Evolutionary conservation across 1,140 invertebrate species (phyloP).

Genomic region (Holotrichia oblita): DNA sequence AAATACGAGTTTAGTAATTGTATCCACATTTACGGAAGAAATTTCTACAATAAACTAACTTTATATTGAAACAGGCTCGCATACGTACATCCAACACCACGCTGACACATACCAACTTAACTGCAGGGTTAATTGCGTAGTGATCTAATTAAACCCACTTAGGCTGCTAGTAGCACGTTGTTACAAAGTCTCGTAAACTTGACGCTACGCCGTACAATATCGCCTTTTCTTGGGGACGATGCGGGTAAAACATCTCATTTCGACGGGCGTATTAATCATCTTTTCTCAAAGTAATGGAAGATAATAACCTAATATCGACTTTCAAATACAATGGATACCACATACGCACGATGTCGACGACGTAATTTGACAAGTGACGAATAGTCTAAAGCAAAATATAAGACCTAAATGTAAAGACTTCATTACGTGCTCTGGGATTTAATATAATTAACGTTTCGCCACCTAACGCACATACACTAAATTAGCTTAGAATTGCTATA

Average conservation of each 20-base stretch:
- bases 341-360: neutral
- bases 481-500: too few relatives aligned
- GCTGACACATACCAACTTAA: neutral
- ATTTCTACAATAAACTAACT: too few relatives aligned
- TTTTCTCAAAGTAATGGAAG: neutral
- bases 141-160: constrained; percentile 4
- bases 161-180: neutral
- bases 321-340: neutral
- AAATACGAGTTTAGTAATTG: too few relatives aligned
- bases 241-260: neutral
- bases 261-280: neutral
- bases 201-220: neutral
- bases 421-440: too few relatives aligned
- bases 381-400: too few relatives aligned
- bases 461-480: too few relatives aligned
- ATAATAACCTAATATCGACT: constrained; percentile 7
- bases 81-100: too few relatives aligned
- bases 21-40: too few relatives aligned
- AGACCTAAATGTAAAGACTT: too few relatives aligned
- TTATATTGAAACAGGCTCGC: too few relatives aligned
- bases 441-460: too few relatives aligned
- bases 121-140: constrained; percentile 9
- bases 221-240: neutral
- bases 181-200: neutral
- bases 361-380: neutral